These are phyloP conservation scores for Oreochromis spilurus DNA, from an alignment of 2,113 vertebrate species.

Conservation along the genomic window DNA sequence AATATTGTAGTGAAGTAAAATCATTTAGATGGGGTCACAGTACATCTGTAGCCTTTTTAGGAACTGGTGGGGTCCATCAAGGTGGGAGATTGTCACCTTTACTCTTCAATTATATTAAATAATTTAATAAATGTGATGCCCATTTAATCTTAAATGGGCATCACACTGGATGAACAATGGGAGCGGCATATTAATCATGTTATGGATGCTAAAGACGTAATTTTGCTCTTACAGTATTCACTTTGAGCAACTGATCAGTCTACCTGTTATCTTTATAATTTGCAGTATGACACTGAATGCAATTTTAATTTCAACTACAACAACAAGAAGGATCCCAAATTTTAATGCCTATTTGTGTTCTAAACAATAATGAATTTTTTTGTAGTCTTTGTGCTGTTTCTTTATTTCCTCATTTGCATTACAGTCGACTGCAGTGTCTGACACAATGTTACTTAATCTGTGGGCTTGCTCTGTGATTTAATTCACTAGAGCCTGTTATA, in stretches of 20 bases:
- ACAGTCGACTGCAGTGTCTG: background rate
- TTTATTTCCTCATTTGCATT: background rate
- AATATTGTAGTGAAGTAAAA: background rate
- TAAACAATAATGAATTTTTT: background rate
- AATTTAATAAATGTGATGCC: background rate
- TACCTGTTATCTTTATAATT: background rate
- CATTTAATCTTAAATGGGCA: background rate
- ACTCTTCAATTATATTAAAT: background rate
- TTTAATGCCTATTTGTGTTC: background rate
- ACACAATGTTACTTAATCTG: background rate
- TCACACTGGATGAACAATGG: background rate
- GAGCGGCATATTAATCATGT: background rate
- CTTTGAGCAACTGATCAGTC: background rate
- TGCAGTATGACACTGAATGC: background rate
- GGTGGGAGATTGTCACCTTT: background rate
- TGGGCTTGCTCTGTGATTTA: background rate
- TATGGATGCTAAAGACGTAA: background rate
- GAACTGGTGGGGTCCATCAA: background rate
- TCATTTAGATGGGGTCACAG: background rate
- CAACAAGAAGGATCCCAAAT: background rate
- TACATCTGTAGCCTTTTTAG: background rate
- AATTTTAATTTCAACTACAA: background rate
- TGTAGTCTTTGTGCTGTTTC: background rate
- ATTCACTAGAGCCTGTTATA: background rate
- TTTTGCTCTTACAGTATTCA: background rate